Conservation (phyloP, 2,888 invertebrate genomes). For the Macrosoma leucophasiata region DNA sequence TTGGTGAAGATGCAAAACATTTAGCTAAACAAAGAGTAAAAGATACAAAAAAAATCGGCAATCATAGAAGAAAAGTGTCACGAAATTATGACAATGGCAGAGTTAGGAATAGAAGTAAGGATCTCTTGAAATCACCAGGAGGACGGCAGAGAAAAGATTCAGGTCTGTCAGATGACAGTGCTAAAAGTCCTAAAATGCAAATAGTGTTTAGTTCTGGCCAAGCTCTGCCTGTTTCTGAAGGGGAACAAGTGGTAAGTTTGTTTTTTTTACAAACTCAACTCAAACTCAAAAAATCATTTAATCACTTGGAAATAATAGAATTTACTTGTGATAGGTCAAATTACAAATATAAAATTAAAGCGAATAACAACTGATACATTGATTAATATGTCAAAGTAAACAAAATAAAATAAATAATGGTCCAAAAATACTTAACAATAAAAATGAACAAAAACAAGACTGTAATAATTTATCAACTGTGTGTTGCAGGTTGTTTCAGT, state of each 20-base stretch:
- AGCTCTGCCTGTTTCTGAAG: slow-evolving; percentile 73
- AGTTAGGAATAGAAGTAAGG: slow-evolving; percentile 42
- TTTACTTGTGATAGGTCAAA: too few species aligned
- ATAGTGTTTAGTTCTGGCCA: slow-evolving; percentile 71
- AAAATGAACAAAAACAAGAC: too few species aligned
- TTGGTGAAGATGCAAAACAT: slow-evolving; percentile 46
- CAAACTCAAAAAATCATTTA: too few species aligned
- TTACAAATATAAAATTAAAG: too few species aligned
- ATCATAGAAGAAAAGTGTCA: slow-evolving; percentile 60
- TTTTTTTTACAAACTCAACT: too few species aligned
- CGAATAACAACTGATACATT: too few species aligned
- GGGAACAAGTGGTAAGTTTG: slow-evolving; percentile 77
- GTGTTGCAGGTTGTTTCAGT: too few species aligned
- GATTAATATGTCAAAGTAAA: too few species aligned
- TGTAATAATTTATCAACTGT: too few species aligned
- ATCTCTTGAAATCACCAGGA: slow-evolving; percentile 47
- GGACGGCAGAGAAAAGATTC: slow-evolving; percentile 52
- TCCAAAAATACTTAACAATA: too few species aligned
- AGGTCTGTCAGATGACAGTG: slow-evolving; percentile 50
- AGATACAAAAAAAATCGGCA: slow-evolving; percentile 50
- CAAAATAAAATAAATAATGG: too few species aligned
- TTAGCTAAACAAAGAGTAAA: slow-evolving; percentile 43
- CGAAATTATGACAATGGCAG: slow-evolving; percentile 43
- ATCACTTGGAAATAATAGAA: too few species aligned
- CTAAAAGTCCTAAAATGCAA: slow-evolving; percentile 62